Percentiles rank a stretch among this genome's conserved stretches.
Evolutionary conservation across 2,113 vertebrate species (phyloP).

Genomic region (Pipra filicauda): DNA sequence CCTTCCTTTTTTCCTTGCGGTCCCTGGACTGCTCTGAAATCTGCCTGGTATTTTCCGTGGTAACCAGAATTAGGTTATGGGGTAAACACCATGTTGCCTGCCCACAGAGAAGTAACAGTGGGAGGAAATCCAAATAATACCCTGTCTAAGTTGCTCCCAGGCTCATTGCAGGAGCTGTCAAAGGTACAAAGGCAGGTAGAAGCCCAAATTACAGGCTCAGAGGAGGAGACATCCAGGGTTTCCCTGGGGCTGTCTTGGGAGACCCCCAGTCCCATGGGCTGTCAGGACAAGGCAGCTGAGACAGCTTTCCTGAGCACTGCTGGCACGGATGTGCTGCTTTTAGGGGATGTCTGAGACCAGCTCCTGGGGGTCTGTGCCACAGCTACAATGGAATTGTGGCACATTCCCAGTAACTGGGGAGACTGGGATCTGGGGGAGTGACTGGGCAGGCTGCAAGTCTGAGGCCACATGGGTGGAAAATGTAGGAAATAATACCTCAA

Average conservation of each 20-base stretch:
- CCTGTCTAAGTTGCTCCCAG: neutral
- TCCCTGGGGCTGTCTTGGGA: neutral
- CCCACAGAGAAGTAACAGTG: neutral
- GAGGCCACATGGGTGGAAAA: neutral
- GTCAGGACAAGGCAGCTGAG: neutral
- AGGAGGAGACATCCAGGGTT: neutral
- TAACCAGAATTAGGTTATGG: neutral
- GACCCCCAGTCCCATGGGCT: no score
- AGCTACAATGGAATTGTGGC: neutral
- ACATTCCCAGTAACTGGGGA: neutral
- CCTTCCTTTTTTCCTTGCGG: neutral
- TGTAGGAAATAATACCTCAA: neutral
- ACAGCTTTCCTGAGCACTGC: neutral
- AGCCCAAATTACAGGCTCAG: neutral
- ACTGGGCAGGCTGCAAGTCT: neutral
- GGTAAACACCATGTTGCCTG: rapidly evolving
- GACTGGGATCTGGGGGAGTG: neutral
- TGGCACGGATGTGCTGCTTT: neutral
- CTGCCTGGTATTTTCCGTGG: neutral
- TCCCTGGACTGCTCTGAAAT: neutral
- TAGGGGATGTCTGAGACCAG: neutral
- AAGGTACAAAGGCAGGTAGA: neutral
- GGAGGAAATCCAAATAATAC: neutral
- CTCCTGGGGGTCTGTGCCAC: neutral
- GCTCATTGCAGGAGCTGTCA: neutral